Base-by-base conservation (phyloP, 2,888 invertebrate genomes). In the Schrankia costaestrigalis region DNA sequence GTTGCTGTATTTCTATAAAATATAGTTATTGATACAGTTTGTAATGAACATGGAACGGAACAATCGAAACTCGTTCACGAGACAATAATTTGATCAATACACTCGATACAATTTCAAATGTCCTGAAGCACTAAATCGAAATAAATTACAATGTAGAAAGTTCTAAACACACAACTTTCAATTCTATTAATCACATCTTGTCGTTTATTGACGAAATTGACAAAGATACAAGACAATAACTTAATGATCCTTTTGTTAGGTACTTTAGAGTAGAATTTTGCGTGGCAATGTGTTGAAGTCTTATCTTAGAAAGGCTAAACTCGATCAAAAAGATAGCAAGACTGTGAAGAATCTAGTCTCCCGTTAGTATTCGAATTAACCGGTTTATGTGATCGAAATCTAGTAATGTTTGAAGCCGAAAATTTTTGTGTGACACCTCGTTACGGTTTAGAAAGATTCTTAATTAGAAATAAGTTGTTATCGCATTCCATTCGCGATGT, bases 301-400 rank as follows among this genome's bases (percentile, higher is more conserved):
- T 40, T 42, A 26, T 29, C 39, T 35, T 54, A 47, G 57, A 57
- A 60, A 60, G 54, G 44, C n/a, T 35, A 37, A 26, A 40, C 41
- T 41, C 32, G 60, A 60, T 56, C 34, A 48, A 46, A 54, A 46
- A 39, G 47, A 50, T 56, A 58, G 61, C 46, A 46, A 23, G 23
- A 63, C 47, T 53, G 46, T 49, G 40, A 50, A 51, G 44, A 55
- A 55, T 58, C 68, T 69, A 67, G 61, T 49, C 42, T 31, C 49
- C 67, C 68, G 68, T 68, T 68, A 69, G 63, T 56, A 41, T 32
- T 61, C 46, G 54, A 53, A 42, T 37, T 61, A 60, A 67, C 68
- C 31, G 41, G 68, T 62, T 53, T 39, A 8, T 14, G 17, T 24
- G 46, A 42, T 48, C 33, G 56, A 56, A 57, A 61, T 61, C 44